Base-by-base conservation (phyloP, 2,113 vertebrate species). In the Gnathonemus longibarbis region DNA sequence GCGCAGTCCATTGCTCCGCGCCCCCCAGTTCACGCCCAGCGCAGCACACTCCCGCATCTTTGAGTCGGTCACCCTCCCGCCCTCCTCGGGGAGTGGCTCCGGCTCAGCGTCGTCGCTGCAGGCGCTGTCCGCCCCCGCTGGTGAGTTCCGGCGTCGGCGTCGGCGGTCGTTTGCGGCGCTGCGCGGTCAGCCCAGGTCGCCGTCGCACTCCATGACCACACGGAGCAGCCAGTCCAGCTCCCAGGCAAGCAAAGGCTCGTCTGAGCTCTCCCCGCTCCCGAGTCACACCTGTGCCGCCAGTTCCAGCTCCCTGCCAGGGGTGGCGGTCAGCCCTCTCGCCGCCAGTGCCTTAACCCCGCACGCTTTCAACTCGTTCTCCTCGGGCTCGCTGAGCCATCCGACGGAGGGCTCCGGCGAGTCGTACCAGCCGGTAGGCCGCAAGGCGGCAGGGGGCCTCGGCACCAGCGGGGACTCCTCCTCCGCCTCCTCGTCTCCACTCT, bases 21-120 rank as follows among this genome's bases (percentile, higher is more conserved):
- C 98, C 0, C 97, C 98, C 0, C 95, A 97, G 10, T 99, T 99
- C 92, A 99, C 97, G 0, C 98, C 98, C 0, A 99, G 98, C 0
- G 98, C 98, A 94, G 98, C 98, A 66, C 98, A 99, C 94, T 99
- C 98, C 66, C 96, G 98, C 48, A 99, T 99, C 93, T 99, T 98
- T 45, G 98, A 99, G 92, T 99, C 98, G 0, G 98, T 99, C 1
- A 99, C 97, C 9, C 93, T 99, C 92, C 95, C 95, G 88, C 94
- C 97, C 0, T 96, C 97, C 0, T 95, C 96, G 0, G 95, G 94
- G 48, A 95, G 95, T 92, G 95, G 96, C 31, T 96, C 97, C 0
- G 90, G 97, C 42, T 85, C 97, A 0, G 94, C 95, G 5, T 94
- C 97, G 0, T 97, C 98, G 1, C 95, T 95, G 74, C 96, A 96